These are phyloP conservation scores for Tenthredo mesomela DNA, from an alignment of 2,888 invertebrate species.

Conservation along the genomic window DNA sequence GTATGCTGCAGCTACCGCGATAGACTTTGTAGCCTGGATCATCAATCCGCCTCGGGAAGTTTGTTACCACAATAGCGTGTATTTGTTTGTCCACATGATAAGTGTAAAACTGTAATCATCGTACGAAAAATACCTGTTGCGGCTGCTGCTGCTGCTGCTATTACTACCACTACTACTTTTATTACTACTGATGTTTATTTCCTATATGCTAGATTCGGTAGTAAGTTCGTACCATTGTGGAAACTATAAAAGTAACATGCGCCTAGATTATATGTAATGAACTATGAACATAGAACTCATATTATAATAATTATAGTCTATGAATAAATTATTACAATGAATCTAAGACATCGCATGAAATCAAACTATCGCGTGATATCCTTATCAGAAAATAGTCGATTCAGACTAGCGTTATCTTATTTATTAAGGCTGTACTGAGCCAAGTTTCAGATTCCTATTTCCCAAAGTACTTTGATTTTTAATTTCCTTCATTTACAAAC, in stretches of 20 bases:
- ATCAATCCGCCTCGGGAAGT: slow-evolving; percentile 5
- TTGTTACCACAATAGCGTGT: slow-evolving; percentile 8
- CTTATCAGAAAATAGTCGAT: background rate
- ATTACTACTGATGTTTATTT: slow-evolving; percentile 48
- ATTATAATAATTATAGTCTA: slow-evolving; percentile 46
- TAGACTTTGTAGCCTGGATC: slow-evolving; percentile 12
- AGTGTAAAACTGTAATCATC: background rate
- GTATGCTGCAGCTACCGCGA: slow-evolving; percentile 37
- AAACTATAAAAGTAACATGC: slow-evolving; percentile 28
- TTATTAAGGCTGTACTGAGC: background rate
- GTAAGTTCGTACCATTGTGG: slow-evolving; percentile 26
- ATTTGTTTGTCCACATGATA: background rate
- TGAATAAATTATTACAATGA: slow-evolving; percentile 58
- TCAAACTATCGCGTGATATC: background rate
- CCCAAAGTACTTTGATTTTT: slow-evolving; percentile 3
- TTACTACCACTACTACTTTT: slow-evolving; percentile 17
- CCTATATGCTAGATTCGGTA: slow-evolving; percentile 45
- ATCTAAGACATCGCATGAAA: background rate
- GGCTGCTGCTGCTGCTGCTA: background rate
- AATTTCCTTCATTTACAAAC: background rate
- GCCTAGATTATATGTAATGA: slow-evolving; percentile 36
- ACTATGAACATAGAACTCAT: slow-evolving; percentile 43
- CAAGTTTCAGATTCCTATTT: background rate
- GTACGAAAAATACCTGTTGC: slow-evolving; percentile 18
- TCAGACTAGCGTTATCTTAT: background rate